Conservation (phyloP, 2,797 vertebrate genomes). For the Enteromius fasciolatus region DNA sequence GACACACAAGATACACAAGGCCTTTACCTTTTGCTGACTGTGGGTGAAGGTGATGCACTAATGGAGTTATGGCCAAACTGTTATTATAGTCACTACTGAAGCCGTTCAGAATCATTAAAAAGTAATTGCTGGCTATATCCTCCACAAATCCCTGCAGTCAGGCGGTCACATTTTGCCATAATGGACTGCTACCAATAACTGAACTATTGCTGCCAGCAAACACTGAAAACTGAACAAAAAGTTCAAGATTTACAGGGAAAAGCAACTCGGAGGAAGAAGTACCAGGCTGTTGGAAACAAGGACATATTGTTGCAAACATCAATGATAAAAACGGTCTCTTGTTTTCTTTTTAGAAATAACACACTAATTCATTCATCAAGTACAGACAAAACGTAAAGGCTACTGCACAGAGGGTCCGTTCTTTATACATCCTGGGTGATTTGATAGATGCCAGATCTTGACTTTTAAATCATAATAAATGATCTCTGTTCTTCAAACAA, state of each 20-base stretch:
- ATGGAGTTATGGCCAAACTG: background rate
- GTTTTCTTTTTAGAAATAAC: background rate
- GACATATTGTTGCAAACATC: background rate
- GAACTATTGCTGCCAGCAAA: conserved; percentile 12
- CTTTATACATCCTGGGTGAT: background rate
- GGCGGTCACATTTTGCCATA: conserved; percentile 3
- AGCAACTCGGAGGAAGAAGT: background rate
- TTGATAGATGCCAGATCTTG: background rate
- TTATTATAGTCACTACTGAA: conserved; percentile 19
- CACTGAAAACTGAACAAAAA: conserved; percentile 8
- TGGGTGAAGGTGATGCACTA: conserved; percentile 9
- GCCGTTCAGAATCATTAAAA: conserved; percentile 35
- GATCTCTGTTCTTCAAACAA: background rate
- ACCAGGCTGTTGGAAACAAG: background rate
- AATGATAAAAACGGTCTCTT: background rate
- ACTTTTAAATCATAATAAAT: background rate
- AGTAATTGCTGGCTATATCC: conserved; percentile 19
- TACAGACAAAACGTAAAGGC: background rate
- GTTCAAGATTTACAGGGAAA: conserved; percentile 10
- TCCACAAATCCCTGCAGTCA: conserved; percentile 27
- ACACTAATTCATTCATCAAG: background rate
- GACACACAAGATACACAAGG: background rate
- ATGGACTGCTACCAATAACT: conserved; percentile 31
- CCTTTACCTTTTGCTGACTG: background rate
- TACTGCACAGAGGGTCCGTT: background rate